A percentile compares a stretch with the other conserved stretches of the same genome.
Conservation (phyloP, 2,888 invertebrate species). For the Cephus runcator region DNA sequence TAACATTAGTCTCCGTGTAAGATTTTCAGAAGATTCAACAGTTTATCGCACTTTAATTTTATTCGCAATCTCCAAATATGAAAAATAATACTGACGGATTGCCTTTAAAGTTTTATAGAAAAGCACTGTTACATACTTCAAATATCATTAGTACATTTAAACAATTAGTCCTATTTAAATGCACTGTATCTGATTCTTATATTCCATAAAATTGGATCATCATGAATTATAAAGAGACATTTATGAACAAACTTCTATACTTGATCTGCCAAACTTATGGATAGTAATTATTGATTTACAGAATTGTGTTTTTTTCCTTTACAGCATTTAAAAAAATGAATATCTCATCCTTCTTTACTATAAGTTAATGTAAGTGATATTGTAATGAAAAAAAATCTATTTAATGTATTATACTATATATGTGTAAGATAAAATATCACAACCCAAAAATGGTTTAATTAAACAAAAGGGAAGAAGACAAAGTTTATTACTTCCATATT, state of each 20-base stretch:
- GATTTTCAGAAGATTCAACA: neutral
- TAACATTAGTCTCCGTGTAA: neutral
- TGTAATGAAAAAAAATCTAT: too few species aligned
- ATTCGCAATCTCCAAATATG: neutral
- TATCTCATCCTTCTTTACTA: neutral
- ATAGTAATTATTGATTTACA: neutral
- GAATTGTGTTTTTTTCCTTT: neutral
- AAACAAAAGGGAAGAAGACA: neutral
- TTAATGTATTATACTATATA: too few species aligned
- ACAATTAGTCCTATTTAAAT: neutral
- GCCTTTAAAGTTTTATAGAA: neutral
- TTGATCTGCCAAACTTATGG: neutral
- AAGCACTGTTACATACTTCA: neutral
- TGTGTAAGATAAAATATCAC: too few species aligned
- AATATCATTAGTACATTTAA: neutral
- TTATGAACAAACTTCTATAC: too few species aligned
- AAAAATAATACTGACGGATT: neutral
- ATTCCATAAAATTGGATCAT: neutral
- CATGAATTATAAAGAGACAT: neutral
- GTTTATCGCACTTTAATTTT: neutral
- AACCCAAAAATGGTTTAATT: neutral
- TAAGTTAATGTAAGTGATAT: neutral
- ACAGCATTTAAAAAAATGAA: neutral
- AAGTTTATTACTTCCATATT: neutral
- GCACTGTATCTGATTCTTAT: neutral